phyloP scores from a whole-genome alignment of 2,888 invertebrate genomes.

The Choristoneura rosaceana region DNA sequence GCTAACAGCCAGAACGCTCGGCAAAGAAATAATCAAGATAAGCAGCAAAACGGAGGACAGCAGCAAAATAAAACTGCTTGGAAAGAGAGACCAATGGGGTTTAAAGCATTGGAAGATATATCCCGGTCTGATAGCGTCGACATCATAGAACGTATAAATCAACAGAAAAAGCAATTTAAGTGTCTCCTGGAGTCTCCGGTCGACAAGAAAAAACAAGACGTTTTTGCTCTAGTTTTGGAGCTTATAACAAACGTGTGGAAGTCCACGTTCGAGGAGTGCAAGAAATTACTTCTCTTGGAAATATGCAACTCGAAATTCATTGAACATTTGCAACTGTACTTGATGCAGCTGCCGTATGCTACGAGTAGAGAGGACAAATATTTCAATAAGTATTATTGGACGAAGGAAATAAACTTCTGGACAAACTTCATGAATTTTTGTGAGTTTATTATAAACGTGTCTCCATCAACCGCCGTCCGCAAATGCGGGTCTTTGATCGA shows the following conservation, averaged over 20 bases:
- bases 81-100: conserved; percentile 49
- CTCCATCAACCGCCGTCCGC: conserved; percentile 64
- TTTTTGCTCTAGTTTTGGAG: conserved; percentile 67
- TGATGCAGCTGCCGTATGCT: conserved; percentile 67
- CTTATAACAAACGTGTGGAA: conserved; percentile 69
- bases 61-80: neutral
- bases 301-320: conserved; percentile 70
- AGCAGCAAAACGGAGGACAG: neutral
- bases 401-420: conserved; percentile 69
- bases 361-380: conserved; percentile 46
- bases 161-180: conserved; percentile 62
- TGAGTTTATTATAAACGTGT: conserved; percentile 66
- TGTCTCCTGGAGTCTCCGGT: conserved; percentile 61
- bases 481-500: conserved; percentile 69
- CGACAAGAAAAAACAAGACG: conserved; percentile 58
- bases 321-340: conserved; percentile 59
- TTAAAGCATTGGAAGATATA: conserved; percentile 64
- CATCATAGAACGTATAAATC: conserved; percentile 62
- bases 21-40: neutral
- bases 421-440: conserved; percentile 63
- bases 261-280: conserved; percentile 66
- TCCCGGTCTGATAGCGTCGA: conserved; percentile 62
- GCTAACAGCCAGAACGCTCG: neutral
- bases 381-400: conserved; percentile 66
- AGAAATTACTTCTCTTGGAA: conserved; percentile 63